Base-by-base conservation (phyloP, 35 echinoderm and acorn worm species). In the Lytechinus pictus region DNA sequence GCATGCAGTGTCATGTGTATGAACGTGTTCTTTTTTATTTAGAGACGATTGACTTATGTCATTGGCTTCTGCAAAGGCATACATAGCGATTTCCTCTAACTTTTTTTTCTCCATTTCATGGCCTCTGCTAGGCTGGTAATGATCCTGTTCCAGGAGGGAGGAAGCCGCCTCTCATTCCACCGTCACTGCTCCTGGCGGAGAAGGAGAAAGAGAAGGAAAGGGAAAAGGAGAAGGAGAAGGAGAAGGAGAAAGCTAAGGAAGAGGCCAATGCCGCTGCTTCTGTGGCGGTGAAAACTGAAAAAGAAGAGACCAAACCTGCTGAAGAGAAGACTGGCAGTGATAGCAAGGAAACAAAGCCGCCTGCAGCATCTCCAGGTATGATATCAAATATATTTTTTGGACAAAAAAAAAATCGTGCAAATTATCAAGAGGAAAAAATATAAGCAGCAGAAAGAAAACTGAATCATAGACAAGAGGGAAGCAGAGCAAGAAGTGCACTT, bases 151-250 rank as follows among this genome's bases (percentile, higher is more conserved):
- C 58, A 11, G 79, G 94, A 86, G 79, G 79, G 4, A 66, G 94
- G 10, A 95, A 93, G 52, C 92, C 92, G 9, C 92, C 92, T 10
- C 52, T 93, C 14, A 93, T 93, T 53, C 92, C 92, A 10, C 92
- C 92, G 57, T 93, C 92, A 12, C 27, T 93, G 52, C 92, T 93
- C 7, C 9, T 54, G 16, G 92, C 92, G 10, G 92, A 93, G 54
- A 93, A 93, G 92, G 92, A 93, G 54, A 93, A 93, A 27, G 92
- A 93, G 55, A 90, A 54, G 4, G 88, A 90, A 21, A 90, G 88
- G 52, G 29, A 88, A 27, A 52, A 27, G 19, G 91, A 44, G 2
- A 44, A 44, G 33, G 33, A 44, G 33, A 2, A 44, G n/a, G n/a
- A 54, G 27, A 19, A 57, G 27, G 92, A 93, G 92, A 54, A 93